A percentile compares a stretch with the other conserved stretches of the same genome.
These are phyloP conservation scores for Drosophila yooni DNA, from an alignment of 2,888 invertebrate genomes.

Conservation along the genomic window DNA sequence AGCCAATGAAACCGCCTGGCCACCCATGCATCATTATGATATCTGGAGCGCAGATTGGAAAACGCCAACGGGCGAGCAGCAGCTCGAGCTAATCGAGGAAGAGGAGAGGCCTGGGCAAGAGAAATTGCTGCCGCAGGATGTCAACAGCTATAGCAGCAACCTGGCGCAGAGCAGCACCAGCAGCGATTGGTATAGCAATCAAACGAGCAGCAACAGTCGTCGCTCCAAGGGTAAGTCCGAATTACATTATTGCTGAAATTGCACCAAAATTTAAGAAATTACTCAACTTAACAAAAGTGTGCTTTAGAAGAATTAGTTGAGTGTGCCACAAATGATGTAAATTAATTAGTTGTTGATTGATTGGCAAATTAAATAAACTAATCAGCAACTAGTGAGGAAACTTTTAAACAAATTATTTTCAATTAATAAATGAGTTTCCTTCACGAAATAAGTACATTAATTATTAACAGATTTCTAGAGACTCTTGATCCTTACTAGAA, in stretches of 20 bases:
- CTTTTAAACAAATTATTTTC: neutral
- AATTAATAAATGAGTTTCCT: neutral
- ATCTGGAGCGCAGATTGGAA: constrained; percentile 79
- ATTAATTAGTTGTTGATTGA: neutral
- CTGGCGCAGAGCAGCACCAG: constrained; percentile 5
- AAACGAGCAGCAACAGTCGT: constrained; percentile 24
- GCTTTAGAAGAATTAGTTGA: neutral
- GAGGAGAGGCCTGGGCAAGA: constrained; percentile 29
- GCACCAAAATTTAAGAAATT: neutral
- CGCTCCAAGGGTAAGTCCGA: constrained; percentile 51
- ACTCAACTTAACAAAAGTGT: neutral
- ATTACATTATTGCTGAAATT: neutral
- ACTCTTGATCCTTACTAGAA: neutral
- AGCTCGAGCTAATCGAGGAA: constrained; percentile 22
- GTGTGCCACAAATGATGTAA: neutral
- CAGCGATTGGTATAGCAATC: constrained; percentile 19
- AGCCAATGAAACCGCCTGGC: constrained; percentile 75
- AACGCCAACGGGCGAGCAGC: constrained; percentile 28
- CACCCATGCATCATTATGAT: constrained; percentile 82
- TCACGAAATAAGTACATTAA: neutral
- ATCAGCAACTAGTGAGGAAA: neutral
- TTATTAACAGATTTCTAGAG: neutral
- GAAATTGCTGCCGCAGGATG: constrained; percentile 31
- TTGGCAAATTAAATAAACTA: neutral
- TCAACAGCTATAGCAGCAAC: constrained; percentile 10